Base-by-base conservation (phyloP, 1,140 invertebrate genomes). In the Paraescarpia echinospica region DNA sequence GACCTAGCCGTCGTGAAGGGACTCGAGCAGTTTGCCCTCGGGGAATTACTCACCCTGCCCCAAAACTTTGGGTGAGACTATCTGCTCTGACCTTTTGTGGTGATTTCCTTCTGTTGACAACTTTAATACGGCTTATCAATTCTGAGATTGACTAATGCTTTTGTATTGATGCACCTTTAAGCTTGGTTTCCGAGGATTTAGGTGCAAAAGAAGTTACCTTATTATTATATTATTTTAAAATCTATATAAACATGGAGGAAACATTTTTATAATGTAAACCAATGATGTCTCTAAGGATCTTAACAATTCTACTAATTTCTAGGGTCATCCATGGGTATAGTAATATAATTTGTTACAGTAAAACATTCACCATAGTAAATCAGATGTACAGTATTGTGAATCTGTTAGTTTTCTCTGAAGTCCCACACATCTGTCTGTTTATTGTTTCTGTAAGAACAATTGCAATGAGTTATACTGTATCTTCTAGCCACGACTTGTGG, bases 11-110 rank as follows among this genome's bases (percentile, higher is more conserved):
- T 97, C 93, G 97, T 98, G 0, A 97, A 97, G 93, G 98, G 98
- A 91, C 97, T 98, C 94, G 98, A 98, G 96, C 98, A 97, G 1
- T 97, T 99, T 93, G 97, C 98, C 18, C 96, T 98, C 92, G 98
- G 98, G 33, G 98, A 99, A 94, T 98, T 99, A 96, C 96, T 99
- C 93, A 97, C 99, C 51, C 96, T 99, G 35, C 99, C 99, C 88
- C 98, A 99, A 97, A 99, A 98, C 96, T 99, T 99, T 97, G 98
- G 97, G 98, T 96, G 97, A 97, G 95, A 94, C 33, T 92, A 92
- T 92, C 27, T 93, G 90, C 92, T 94, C 59, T 92, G 48, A 92
- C 33, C 92, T 34, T 89, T 33, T 92, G 91, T 90, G 33, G 89
- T 48, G 6, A 35, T 34, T 8, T 59, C 14, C 88, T 33, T 91